A percentile compares a stretch with the other conserved stretches of the same genome.
Evolutionary conservation across 2,888 invertebrate species (phyloP).

Genomic region (Chloromyia formosa): DNA sequence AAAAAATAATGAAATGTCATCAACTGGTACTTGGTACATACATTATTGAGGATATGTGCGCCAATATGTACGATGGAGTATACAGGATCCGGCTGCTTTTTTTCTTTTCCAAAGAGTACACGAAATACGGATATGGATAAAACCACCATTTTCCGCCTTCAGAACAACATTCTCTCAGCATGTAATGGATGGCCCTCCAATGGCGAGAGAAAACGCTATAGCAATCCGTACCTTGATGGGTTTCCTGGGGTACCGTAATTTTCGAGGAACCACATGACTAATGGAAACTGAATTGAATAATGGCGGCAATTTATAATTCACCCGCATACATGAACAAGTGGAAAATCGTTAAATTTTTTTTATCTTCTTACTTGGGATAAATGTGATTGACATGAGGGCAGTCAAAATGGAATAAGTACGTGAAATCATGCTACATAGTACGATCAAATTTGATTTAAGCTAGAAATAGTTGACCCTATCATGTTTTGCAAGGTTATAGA

Average conservation of each 20-base stretch:
- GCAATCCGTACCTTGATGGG: conserved; percentile 12
- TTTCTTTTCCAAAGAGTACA: neutral
- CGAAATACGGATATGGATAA: neutral
- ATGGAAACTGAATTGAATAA: conserved; percentile 33
- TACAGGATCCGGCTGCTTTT: neutral
- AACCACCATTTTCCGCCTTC: neutral
- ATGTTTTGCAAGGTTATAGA: too few species aligned
- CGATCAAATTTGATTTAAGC: too few species aligned
- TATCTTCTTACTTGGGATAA: too few species aligned
- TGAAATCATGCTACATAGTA: too few species aligned
- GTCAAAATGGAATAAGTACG: too few species aligned
- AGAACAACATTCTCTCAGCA: too few species aligned
- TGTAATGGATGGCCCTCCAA: neutral
- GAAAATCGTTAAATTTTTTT: neutral
- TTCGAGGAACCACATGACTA: conserved; percentile 27
- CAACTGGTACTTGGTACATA: neutral
- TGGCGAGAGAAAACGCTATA: neutral
- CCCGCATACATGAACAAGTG: conserved; percentile 1
- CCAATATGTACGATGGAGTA: too few species aligned
- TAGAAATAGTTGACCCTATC: too few species aligned
- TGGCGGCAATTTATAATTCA: conserved; percentile 26
- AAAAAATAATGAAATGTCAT: conserved; percentile 31
- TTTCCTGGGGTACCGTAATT: conserved; percentile 23
- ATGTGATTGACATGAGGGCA: too few species aligned
- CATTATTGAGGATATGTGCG: too few species aligned